Conservation (phyloP, 2,888 invertebrate genomes). For the Gonocerus acuteangulatus region DNA sequence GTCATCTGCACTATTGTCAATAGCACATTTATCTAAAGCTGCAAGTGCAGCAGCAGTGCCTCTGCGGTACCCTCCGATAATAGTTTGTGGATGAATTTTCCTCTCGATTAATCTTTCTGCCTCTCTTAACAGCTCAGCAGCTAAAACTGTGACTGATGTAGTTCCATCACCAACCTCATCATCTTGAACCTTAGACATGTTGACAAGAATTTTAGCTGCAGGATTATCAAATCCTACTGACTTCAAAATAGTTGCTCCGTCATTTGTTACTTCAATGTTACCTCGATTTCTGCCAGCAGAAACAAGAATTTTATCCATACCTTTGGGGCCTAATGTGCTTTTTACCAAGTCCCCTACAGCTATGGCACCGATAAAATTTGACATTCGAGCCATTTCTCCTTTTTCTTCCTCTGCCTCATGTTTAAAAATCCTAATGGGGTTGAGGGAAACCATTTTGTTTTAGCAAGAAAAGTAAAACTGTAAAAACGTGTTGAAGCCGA, state of each 20-base stretch:
- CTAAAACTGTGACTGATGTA: conserved; percentile 95
- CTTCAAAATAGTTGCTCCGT: conserved; percentile 96
- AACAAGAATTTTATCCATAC: conserved; percentile 54
- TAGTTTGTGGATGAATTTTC: conserved; percentile 96
- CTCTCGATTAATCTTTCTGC: conserved; percentile 89
- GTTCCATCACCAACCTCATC: conserved; percentile 99
- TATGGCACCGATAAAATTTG: conserved; percentile 96
- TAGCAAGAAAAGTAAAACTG: neutral
- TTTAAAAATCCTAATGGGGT: conserved; percentile 89
- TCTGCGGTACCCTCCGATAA: conserved; percentile 86
- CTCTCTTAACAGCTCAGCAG: conserved; percentile 87
- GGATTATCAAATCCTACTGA: conserved; percentile 97
- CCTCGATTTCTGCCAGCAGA: conserved; percentile 60
- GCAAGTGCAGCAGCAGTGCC: conserved; percentile 76
- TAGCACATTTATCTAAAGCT: conserved; percentile 69
- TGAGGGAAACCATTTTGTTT: conserved; percentile 60
- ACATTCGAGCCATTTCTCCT: conserved; percentile 92
- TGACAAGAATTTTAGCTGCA: conserved; percentile 97
- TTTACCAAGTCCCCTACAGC: conserved; percentile 98
- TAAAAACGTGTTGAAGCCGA: neutral
- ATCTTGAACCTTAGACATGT: conserved; percentile 97
- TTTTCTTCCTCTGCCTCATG: conserved; percentile 97
- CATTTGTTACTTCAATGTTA: conserved; percentile 91
- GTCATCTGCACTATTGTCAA: conserved; percentile 70
- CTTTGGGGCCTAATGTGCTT: conserved; percentile 93